Evolutionary conservation across 2,888 invertebrate species (phyloP), one percentile per base, ranked within the genome.

Genomic region (Crepidodera aurea): DNA sequence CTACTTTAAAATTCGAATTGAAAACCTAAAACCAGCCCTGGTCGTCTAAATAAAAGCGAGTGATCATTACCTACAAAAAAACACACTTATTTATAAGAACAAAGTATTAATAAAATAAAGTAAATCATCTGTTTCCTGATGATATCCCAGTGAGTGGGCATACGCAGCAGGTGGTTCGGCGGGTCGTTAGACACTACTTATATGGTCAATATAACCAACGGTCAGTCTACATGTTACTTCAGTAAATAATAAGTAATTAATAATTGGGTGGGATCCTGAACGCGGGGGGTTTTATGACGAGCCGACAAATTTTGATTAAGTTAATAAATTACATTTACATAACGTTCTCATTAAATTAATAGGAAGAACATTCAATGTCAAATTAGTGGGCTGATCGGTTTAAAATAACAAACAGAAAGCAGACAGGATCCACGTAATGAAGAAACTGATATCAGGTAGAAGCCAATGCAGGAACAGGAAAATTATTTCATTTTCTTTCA

Each of bases 121-220:
- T 70, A 70, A 70, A 70, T 70, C 70, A 72, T 72, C 71, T 70
- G 71, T 71, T 72, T 70, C 68, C 68, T 70, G 68, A 70, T 72
- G 59, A 60, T 65, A 66, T 69, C 66, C 69, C 64, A 66, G 64
- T 64, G 68, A 60, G 65, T 62, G 65, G 62, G 68, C 57, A 48
- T 50, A 48, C n/a, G 18, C 34, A 50, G 71, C 69, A 69, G 70
- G 69, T 72, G 70, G 69, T 67, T 48, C 16, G 22, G 6, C n/a
- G 42, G 51, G 65, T 69, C 64, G 69, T 71, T 68, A 71, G 61
- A 60, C 51, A 54, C 42, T 53, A 64, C 69, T 55, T 56, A 62
- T 64, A 62, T 56, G 59, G 61, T 56, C 66, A 65, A 66, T 61
- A 58, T 60, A 60, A 64, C 61, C 66, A 67, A 62, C 57, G 57